Percentiles rank a stretch among this genome's conserved stretches.
Evolutionary conservation across 1,140 invertebrate genomes (phyloP).

Genomic region (Pygmarrhopalites habei): DNA sequence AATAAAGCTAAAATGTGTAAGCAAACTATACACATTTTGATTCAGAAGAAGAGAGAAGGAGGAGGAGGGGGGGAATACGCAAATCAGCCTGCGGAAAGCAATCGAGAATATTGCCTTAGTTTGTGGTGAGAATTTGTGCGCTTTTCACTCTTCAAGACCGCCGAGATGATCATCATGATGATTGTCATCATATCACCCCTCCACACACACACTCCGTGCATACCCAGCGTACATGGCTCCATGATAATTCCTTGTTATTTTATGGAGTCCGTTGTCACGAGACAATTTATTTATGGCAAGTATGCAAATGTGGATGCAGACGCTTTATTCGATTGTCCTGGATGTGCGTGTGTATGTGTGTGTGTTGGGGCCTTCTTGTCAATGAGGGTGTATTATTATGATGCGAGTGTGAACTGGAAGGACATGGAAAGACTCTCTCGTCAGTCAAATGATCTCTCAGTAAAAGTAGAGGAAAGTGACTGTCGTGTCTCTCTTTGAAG

Average conservation of each 20-base stretch:
- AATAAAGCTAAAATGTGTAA: slow-evolving; percentile 8
- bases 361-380: no score
- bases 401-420: no score
- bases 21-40: slow-evolving; percentile 7
- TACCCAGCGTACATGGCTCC: neutral
- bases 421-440: no score
- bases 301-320: slow-evolving; percentile 10
- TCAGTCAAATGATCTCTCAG: neutral
- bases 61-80: slow-evolving; percentile 18
- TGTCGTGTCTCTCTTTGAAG: slow-evolving; percentile 4
- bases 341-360: neutral
- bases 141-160: slow-evolving; percentile 27
- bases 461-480: neutral
- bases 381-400: no score
- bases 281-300: slow-evolving; percentile 6
- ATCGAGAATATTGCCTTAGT: slow-evolving; percentile 35
- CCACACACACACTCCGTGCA: neutral
- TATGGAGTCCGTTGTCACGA: neutral
- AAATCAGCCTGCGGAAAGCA: slow-evolving; percentile 31
- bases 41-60: neutral
- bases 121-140: slow-evolving; percentile 25
- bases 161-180: slow-evolving; percentile 15
- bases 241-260: slow-evolving; percentile 8
- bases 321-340: slow-evolving; percentile 1
- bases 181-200: slow-evolving; percentile 15